Conservation (phyloP, 2,888 invertebrate genomes). For the Didymodactylos carnosus region DNA sequence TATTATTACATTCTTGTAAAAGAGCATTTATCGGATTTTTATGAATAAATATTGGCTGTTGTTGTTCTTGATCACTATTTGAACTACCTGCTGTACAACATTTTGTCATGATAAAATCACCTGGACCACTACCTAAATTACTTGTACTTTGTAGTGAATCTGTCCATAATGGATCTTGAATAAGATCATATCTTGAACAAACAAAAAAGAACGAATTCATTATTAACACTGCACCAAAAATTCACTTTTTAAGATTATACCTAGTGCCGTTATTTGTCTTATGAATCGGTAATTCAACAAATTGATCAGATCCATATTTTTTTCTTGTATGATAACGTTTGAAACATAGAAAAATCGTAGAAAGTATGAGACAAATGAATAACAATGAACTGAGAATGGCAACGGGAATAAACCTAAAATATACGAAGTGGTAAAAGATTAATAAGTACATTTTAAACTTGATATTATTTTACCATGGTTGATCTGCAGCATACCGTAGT, state of each 20-base stretch:
- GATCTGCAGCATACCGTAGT: neutral
- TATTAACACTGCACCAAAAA: too few species aligned
- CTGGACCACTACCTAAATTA: neutral
- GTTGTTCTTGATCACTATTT: neutral
- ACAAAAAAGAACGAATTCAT: too few species aligned
- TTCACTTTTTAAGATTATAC: neutral
- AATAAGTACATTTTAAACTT: neutral
- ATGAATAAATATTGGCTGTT: neutral
- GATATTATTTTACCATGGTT: neutral
- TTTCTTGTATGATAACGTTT: neutral
- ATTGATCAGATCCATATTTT: neutral
- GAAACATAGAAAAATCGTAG: neutral
- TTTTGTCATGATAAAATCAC: neutral
- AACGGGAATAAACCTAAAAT: neutral
- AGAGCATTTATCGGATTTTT: neutral
- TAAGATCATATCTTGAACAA: neutral
- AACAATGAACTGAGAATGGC: neutral
- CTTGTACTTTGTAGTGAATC: neutral
- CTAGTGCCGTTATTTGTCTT: neutral
- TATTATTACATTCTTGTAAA: neutral
- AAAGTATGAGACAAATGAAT: neutral
- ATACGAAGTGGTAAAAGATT: neutral
- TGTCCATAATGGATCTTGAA: constrained; percentile 4
- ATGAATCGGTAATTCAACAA: neutral
- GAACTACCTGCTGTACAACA: neutral